These are phyloP conservation scores for Erynnis tages DNA, from an alignment of 2,888 invertebrate genomes.

Conservation along the genomic window DNA sequence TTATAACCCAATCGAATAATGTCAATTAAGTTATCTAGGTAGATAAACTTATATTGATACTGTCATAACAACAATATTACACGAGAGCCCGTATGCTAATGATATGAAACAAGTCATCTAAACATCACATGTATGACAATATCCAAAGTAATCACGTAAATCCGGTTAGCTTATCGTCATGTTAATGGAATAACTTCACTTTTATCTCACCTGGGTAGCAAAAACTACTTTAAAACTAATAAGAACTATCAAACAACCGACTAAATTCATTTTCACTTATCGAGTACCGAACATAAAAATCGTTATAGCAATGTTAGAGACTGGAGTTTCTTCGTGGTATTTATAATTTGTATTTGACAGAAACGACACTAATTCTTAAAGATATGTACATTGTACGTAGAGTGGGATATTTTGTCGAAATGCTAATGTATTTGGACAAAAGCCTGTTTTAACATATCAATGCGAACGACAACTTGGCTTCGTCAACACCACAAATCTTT, in stretches of 20 bases:
- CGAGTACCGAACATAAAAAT: background rate
- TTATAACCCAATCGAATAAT: background rate
- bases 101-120: background rate
- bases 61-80: background rate
- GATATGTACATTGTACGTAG: slow-evolving; percentile 26
- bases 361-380: slow-evolving; percentile 43
- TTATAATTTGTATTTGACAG: slow-evolving; percentile 51
- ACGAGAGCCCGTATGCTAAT: background rate
- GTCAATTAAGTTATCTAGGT: slow-evolving; percentile 1
- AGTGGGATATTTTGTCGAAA: slow-evolving; percentile 45
- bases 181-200: background rate
- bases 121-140: background rate
- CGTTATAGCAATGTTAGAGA: slow-evolving; percentile 1
- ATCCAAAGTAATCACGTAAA: background rate
- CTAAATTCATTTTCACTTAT: slow-evolving; percentile 38
- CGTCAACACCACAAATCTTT: slow-evolving; percentile 22
- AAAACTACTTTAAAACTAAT: slow-evolving; percentile 45
- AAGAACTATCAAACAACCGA: slow-evolving; percentile 46
- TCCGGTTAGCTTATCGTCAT: background rate
- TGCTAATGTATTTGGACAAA: slow-evolving; percentile 48
- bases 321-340: slow-evolving; percentile 38
- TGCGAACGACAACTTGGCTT: slow-evolving; percentile 26
- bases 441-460: slow-evolving; percentile 48
- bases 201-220: slow-evolving; percentile 3
- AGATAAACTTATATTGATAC: slow-evolving; percentile 5